phyloP scores from a whole-genome alignment of 1,140 invertebrate genomes.

The Goniozus legneri region DNA sequence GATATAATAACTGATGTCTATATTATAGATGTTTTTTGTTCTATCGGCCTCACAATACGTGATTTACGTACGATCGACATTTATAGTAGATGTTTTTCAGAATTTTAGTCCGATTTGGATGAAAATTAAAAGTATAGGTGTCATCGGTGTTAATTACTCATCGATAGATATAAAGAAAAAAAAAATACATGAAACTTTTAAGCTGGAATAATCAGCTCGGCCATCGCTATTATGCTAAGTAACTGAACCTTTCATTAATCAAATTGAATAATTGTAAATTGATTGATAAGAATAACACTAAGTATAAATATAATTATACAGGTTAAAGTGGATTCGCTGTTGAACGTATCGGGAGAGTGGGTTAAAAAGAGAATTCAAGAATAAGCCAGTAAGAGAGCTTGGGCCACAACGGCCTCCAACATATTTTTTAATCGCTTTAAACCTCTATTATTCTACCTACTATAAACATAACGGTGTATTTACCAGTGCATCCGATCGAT shows the following conservation, averaged over 20 bases:
- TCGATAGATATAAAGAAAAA: slow-evolving; percentile 17
- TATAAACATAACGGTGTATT: slow-evolving; percentile 29
- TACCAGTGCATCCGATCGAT: slow-evolving; percentile 20
- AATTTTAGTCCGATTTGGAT: slow-evolving; percentile 38
- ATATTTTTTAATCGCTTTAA: slow-evolving; percentile 52
- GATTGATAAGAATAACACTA: slow-evolving; percentile 36
- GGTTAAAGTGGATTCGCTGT: slow-evolving; percentile 40
- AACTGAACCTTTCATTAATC: slow-evolving; percentile 16
- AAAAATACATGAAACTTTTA: slow-evolving; percentile 17
- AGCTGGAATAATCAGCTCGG: slow-evolving; percentile 25
- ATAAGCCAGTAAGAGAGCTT: slow-evolving; percentile 47
- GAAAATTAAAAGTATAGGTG: slow-evolving; percentile 22
- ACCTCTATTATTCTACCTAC: slow-evolving; percentile 39
- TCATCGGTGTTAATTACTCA: slow-evolving; percentile 25
- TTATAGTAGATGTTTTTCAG: slow-evolving; percentile 43
- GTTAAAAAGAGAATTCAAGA: slow-evolving; percentile 24
- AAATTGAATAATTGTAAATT: slow-evolving; percentile 35
- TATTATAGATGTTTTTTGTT: slow-evolving; percentile 54
- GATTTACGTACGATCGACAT: slow-evolving; percentile 22
- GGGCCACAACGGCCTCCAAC: slow-evolving; percentile 37
- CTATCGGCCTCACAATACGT: slow-evolving; percentile 47
- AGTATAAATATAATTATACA: slow-evolving; percentile 36
- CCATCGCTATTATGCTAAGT: slow-evolving; percentile 28
- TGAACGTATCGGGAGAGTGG: slow-evolving; percentile 39
- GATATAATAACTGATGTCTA: slow-evolving; percentile 54